These are phyloP conservation scores for Dicycla oo DNA, from an alignment of 2,888 invertebrate species.

Conservation along the genomic window DNA sequence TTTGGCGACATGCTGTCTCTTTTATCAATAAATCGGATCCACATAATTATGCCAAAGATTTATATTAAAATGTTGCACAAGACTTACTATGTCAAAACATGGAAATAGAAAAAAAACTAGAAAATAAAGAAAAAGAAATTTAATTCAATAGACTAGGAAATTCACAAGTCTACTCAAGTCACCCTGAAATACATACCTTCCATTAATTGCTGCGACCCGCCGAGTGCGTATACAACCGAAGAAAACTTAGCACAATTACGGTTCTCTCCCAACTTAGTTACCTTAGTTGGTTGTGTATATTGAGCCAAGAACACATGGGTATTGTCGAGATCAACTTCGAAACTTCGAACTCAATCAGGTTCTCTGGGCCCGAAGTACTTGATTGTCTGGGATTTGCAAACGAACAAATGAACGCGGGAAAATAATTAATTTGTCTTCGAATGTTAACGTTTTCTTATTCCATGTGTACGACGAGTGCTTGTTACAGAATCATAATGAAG, in stretches of 20 bases:
- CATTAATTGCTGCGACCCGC: conserved; percentile 42
- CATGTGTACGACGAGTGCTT: conserved; percentile 28
- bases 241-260: conserved; percentile 64
- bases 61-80: too few species aligned
- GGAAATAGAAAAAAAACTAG: not conserved
- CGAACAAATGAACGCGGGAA: conserved; percentile 51
- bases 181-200: conserved; percentile 9
- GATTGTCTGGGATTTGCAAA: conserved; percentile 63
- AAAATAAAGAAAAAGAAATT: not conserved
- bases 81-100: not conserved
- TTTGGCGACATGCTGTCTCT: not conserved
- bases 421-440: conserved; percentile 55
- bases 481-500: conserved; percentile 18
- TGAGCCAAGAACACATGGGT: conserved; percentile 67
- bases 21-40: not conserved
- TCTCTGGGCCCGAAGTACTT: conserved; percentile 47
- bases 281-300: conserved; percentile 59
- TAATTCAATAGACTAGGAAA: not conserved
- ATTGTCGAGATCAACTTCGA: conserved; percentile 69
- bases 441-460: conserved; percentile 42
- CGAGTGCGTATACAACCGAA: conserved; percentile 23
- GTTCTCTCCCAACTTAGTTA: conserved; percentile 54
- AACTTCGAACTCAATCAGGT: conserved; percentile 65
- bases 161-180: conserved; percentile 4
- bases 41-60: not conserved